phyloP scores from a whole-genome alignment of 2,797 vertebrate species.

The Myotis findleyi region DNA sequence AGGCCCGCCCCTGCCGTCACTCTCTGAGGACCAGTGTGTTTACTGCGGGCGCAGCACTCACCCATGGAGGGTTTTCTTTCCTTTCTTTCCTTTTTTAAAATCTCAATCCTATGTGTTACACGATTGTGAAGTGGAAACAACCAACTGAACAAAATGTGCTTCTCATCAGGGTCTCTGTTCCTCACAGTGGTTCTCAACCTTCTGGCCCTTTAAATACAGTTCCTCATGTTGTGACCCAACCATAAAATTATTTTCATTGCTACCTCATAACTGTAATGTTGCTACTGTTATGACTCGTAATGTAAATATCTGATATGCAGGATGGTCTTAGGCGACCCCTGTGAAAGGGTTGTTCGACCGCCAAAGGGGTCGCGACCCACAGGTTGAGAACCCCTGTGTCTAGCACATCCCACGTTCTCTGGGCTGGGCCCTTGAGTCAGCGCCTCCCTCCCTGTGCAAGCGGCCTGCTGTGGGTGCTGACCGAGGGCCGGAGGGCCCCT shows the following conservation, averaged over 20 bases:
- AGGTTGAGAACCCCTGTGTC: too few relatives aligned
- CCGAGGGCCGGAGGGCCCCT: background rate
- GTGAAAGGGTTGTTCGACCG: too few relatives aligned
- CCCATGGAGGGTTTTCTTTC: background rate
- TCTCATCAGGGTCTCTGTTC: constrained; percentile 11
- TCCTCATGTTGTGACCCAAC: too few relatives aligned
- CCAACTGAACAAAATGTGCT: constrained; percentile 43
- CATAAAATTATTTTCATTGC: too few relatives aligned
- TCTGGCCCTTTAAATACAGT: too few relatives aligned
- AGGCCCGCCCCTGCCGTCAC: background rate
- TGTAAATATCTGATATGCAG: too few relatives aligned
- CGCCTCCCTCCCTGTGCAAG: background rate
- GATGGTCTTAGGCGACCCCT: too few relatives aligned
- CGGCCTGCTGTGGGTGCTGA: background rate
- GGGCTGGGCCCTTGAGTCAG: background rate
- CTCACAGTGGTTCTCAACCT: too few relatives aligned
- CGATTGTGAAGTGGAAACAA: constrained; percentile 28
- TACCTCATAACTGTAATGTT: too few relatives aligned
- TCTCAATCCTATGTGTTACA: background rate
- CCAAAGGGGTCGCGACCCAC: too few relatives aligned
- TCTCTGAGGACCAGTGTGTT: background rate
- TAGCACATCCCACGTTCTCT: background rate
- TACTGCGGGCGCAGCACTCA: background rate
- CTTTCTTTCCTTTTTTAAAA: background rate
- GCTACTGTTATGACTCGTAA: too few relatives aligned